phyloP scores from a whole-genome alignment of 2,113 vertebrate species.

The Conger conger region DNA sequence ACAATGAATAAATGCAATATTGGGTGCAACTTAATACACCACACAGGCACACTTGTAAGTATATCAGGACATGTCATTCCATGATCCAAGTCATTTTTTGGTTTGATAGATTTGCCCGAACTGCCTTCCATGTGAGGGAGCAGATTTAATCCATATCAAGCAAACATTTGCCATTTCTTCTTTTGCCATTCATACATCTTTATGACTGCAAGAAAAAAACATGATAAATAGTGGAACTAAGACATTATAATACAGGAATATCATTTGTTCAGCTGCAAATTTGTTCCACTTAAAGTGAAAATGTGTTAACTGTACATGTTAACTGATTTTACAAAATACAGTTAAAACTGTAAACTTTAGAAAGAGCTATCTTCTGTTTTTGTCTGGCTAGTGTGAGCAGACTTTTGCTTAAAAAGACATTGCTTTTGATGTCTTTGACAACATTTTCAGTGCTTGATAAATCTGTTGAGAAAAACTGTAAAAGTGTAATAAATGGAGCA shows the following conservation, averaged over 20 bases:
- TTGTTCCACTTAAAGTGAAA: background rate
- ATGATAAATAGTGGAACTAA: background rate
- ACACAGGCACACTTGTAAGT: background rate
- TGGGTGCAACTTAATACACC: background rate
- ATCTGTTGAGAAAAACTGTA: constrained; percentile 7
- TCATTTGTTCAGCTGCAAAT: background rate
- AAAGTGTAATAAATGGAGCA: background rate
- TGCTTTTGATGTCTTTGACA: background rate
- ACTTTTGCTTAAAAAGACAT: background rate
- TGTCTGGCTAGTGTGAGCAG: background rate
- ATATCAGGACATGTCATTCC: constrained; percentile 15
- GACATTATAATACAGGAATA: background rate
- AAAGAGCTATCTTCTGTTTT: background rate
- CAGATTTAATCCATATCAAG: background rate
- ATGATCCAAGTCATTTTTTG: background rate
- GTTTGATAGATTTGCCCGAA: background rate
- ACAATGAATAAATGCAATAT: constrained; percentile 13
- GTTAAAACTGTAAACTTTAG: background rate
- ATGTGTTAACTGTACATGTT: too few relatives aligned
- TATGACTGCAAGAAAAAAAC: background rate
- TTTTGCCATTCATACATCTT: background rate
- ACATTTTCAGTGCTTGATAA: background rate
- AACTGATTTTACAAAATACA: background rate
- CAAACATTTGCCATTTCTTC: background rate
- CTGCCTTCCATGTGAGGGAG: background rate